These are phyloP conservation scores for Crocodylus rhombifer DNA, from an alignment of 2,797 vertebrate species.

Conservation along the genomic window DNA sequence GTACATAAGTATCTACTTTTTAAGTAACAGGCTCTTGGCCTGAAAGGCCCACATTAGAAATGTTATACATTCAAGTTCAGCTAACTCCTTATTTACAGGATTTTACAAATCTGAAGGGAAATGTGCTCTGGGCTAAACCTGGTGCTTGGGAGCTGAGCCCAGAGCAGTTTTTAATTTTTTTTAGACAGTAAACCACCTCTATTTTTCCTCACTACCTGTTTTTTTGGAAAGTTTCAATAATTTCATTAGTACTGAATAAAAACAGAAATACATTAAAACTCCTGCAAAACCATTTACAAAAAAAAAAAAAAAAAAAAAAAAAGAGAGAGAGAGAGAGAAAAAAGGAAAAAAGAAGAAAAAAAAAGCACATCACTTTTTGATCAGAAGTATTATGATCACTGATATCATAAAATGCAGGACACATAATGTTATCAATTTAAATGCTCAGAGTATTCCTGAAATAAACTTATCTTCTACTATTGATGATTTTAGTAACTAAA, in stretches of 20 bases:
- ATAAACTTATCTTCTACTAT: background rate
- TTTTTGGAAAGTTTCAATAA: background rate
- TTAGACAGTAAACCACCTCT: rapidly evolving
- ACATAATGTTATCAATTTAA: background rate
- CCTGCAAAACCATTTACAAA: no score
- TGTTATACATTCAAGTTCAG: background rate
- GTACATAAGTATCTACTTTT: background rate
- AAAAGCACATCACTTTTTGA: background rate
- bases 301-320: no score
- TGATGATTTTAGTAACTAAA: background rate
- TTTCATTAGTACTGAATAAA: background rate
- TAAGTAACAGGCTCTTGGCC: background rate
- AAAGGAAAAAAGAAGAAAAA: no score
- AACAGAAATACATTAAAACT: background rate
- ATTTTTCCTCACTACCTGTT: background rate
- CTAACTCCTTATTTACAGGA: background rate
- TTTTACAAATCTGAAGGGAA: background rate
- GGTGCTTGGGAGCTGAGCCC: background rate
- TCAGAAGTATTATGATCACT: background rate
- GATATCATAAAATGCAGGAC: background rate
- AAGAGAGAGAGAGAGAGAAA: no score
- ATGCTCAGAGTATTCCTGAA: background rate
- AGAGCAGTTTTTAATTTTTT: background rate
- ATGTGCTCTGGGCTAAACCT: rapidly evolving
- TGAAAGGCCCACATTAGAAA: background rate